A percentile compares a stretch with the other conserved stretches of the same genome.
Conservation (phyloP, 2,113 vertebrate species). For the Microcebus griseorufus region DNA sequence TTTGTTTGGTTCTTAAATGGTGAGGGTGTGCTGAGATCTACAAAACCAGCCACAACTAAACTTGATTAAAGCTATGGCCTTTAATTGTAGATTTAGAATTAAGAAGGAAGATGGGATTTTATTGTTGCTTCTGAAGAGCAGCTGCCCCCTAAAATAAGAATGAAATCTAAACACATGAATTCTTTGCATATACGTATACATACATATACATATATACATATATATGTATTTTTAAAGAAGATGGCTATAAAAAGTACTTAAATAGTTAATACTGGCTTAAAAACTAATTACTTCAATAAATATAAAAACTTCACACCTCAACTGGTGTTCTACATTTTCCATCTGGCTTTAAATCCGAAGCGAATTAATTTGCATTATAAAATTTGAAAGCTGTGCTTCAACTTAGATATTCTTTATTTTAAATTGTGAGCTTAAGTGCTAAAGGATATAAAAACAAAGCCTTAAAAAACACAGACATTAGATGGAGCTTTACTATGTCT, state of each 20-base stretch:
- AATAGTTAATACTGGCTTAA: constrained; percentile 48
- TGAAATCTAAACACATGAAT: constrained; percentile 37
- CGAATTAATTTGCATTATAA: constrained; percentile 72
- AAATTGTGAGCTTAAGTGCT: constrained; percentile 46
- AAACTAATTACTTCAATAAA: constrained; percentile 74
- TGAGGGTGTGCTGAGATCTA: neutral
- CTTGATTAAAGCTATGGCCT: neutral
- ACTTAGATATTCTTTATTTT: constrained; percentile 30
- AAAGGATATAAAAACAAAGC: constrained; percentile 8
- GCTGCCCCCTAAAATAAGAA: neutral
- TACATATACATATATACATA: neutral
- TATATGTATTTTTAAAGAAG: constrained; percentile 1
- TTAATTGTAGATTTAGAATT: neutral
- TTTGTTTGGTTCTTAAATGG: neutral
- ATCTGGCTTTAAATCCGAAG: constrained; percentile 74
- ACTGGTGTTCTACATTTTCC: constrained; percentile 72
- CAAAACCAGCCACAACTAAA: neutral
- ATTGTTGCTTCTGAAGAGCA: neutral
- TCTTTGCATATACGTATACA: neutral
- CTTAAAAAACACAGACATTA: neutral
- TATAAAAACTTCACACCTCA: constrained; percentile 76
- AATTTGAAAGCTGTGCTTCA: constrained; percentile 70
- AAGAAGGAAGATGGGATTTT: neutral
- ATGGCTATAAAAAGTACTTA: constrained; percentile 29
- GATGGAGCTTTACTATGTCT: neutral